Base-by-base conservation (phyloP, 2,797 vertebrate genomes). In the Lepus oiostolus region DNA sequence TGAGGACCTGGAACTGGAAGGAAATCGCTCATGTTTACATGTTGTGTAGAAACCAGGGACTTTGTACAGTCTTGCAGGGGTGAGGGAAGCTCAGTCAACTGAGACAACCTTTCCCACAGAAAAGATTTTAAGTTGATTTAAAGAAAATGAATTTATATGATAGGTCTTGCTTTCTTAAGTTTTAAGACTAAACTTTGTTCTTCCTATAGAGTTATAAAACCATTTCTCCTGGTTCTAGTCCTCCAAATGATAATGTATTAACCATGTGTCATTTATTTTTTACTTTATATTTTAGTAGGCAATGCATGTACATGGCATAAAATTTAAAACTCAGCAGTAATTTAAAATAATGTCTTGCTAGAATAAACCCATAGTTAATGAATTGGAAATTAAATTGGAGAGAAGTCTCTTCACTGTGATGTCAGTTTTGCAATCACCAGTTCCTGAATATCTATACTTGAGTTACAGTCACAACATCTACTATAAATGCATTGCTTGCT, bases 241-340 rank as follows among this genome's bases (percentile, higher is more conserved):
- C 22, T 28, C 32, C n/a, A 52, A 79, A 75, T 58, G 17, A 65
- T 10, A 70, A 35, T 21, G 2, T 60, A 14, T 42, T 35, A 30
- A 13, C 21, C 5, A 62, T 16, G 26, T 54, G 58, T 28, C 7
- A 52, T 8, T 60, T 67, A 22, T 12, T 65, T 68, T 77, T 88
- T 30, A 68, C 63, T 86, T 89, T 38, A 24, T 16, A 70, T 88
- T 94, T 97, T 77, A 85, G 62, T 65, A 85, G 17, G 42, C 28
- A 87, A 21, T 50, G 38, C 38, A 76, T 30, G 16, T 6, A 8
- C 1, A 24, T 54, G 42, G 10, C 32, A 94, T 12, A 91, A 80
- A 76, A 63, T 32, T 26, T 90, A 86, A 86, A 19, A 75, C 10
- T 60, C 74, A 42, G 17, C 5, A 95, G n/a, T 50, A 79, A 90